Base-by-base conservation (phyloP, 2,113 vertebrate species). In the Ochotona curzoniae region DNA sequence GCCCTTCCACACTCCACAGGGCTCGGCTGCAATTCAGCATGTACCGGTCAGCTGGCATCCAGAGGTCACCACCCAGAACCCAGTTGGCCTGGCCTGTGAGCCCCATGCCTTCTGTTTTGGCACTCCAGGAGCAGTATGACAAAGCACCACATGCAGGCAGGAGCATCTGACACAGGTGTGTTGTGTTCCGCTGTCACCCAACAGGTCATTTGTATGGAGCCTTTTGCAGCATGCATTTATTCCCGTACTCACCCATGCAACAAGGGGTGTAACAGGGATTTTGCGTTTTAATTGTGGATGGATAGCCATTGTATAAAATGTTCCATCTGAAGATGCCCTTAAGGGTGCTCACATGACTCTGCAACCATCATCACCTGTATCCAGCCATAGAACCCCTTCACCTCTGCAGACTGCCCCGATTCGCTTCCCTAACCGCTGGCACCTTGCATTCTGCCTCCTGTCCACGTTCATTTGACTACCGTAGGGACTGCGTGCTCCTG, bases 51-150 rank as follows among this genome's bases (percentile, higher is more conserved):
- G 9, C 28, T 51, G 61, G 25, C 14, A 5, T 49, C 26, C 5
- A 9, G 60, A 66, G 11, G 25, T 78, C 60, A 32, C 78, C n/a
- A 26, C n/a, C 30, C 38, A 25, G 7, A 57, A 6, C 47, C 35
- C 67, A 54, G 7, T 21, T 2, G 11, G 26, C 69, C 76, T 44
- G 57, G n/a, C 74, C 10, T 18, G 5, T 47, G 61, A 57, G 13
- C 17, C 44, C 17, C 20, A 66, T 12, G 44, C 47, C 54, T 54
- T 44, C 23, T 17, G 67, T 49, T 23, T 28, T 26, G 47, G 49
- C 1, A 5, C 23, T 15, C 11, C 14, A 2, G 17, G 20, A 60
- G 8, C 25, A 63, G 44, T 30, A 26, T 0, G 0, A 6, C 67
- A 0, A 5, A 26, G 54, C 32, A 11, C 4, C n/a, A 18, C 57